Evolutionary conservation across 2,797 vertebrate species (phyloP).

Genomic region (Remorina albescens): DNA sequence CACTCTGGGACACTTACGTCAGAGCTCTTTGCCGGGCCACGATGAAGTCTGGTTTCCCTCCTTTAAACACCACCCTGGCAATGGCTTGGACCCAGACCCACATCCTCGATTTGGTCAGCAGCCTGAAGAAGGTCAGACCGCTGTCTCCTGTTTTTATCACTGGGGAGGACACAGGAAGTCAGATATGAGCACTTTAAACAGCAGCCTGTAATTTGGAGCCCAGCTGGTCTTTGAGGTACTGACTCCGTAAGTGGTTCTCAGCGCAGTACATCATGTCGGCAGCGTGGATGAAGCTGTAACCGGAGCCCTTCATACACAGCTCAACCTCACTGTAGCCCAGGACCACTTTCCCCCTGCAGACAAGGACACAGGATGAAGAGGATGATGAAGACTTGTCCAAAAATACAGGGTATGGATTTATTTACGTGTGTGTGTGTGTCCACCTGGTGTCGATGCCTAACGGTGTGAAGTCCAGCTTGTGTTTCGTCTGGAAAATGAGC

Average conservation of each 20-base stretch:
- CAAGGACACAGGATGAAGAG: background rate
- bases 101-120: constrained; percentile 74
- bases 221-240: constrained; percentile 17
- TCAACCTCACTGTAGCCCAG: constrained; percentile 85
- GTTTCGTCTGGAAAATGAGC: constrained; percentile 89
- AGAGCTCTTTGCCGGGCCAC: constrained; percentile 81
- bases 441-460: constrained; percentile 84
- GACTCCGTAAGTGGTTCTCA: constrained; percentile 84
- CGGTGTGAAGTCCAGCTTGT: constrained; percentile 90
- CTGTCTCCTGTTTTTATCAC: constrained; percentile 88
- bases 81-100: constrained; percentile 88
- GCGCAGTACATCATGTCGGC: constrained; percentile 89
- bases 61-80: constrained; percentile 83
- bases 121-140: constrained; percentile 83
- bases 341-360: constrained; percentile 67
- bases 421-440: too few species aligned
- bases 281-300: constrained; percentile 86
- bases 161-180: constrained; percentile 42
- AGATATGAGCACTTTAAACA: background rate
- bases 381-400: too few species aligned
- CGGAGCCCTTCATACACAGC: constrained; percentile 79
- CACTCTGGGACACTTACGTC: constrained; percentile 68
- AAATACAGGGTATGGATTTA: too few species aligned
- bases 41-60: constrained; percentile 84
- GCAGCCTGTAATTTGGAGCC: background rate